A percentile compares a stretch with the other conserved stretches of the same genome.
Evolutionary conservation across 2,888 invertebrate species (phyloP).

Genomic region (Rhagophthalmus giganteus): DNA sequence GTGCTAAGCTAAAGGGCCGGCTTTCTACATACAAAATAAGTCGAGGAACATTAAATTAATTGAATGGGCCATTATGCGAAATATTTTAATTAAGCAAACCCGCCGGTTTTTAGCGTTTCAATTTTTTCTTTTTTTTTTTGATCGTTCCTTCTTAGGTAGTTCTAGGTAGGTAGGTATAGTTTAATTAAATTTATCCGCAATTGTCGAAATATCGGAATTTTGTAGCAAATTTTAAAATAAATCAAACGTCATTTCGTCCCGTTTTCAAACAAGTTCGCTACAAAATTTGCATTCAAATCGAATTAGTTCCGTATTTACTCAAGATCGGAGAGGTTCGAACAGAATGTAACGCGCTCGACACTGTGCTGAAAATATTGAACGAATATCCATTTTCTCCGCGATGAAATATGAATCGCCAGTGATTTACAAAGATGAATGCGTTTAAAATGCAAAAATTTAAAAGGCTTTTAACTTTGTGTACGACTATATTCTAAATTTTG

Average conservation of each 20-base stretch:
- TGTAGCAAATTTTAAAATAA: conserved; percentile 15
- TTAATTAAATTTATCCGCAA: too few relatives aligned
- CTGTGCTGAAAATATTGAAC: conserved; percentile 34
- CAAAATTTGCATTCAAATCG: conserved; percentile 53
- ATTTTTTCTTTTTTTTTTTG: too few relatives aligned
- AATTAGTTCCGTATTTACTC: conserved; percentile 52
- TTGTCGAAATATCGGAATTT: neutral
- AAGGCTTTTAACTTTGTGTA: conserved; percentile 23
- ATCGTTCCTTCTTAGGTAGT: too few relatives aligned
- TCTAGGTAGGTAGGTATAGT: too few relatives aligned
- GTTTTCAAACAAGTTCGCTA: conserved; percentile 31
- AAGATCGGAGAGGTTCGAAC: conserved; percentile 37
- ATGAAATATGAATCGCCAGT: conserved; percentile 43
- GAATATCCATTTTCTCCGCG: conserved; percentile 31
- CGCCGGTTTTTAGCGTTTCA: too few relatives aligned
- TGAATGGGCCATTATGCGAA: neutral
- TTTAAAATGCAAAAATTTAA: conserved; percentile 30
- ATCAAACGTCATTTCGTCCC: conserved; percentile 28
- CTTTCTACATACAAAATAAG: too few relatives aligned
- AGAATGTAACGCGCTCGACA: conserved; percentile 38
- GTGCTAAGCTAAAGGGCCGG: too few relatives aligned
- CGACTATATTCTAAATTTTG: conserved; percentile 6
- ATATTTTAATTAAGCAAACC: too few relatives aligned
- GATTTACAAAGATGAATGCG: conserved; percentile 39
- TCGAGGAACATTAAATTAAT: neutral